Evolutionary conservation across 1,140 invertebrate genomes (phyloP).

Genomic region (Drosophila parvula): DNA sequence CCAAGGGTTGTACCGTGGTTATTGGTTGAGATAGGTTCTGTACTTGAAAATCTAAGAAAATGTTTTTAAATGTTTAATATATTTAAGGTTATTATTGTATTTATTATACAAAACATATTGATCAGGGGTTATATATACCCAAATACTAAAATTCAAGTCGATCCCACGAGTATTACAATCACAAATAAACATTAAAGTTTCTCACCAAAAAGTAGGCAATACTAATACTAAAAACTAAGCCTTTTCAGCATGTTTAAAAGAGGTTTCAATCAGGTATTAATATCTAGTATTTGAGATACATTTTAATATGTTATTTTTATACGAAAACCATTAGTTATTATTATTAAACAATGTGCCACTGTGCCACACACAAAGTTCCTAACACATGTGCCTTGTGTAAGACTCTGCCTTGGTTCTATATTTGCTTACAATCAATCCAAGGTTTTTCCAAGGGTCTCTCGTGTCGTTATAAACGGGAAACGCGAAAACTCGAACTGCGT

Average conservation of each 20-base stretch:
- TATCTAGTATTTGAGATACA: rapidly evolving
- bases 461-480: constrained; percentile 21
- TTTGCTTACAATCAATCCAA: constrained; percentile 66
- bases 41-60: too few species aligned
- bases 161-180: background rate
- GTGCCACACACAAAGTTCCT: constrained; percentile 8
- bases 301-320: background rate
- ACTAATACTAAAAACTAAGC: background rate
- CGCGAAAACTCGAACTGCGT: constrained; percentile 29
- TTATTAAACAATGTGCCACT: constrained; percentile 7
- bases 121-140: background rate
- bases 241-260: background rate
- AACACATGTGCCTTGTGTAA: constrained; percentile 45
- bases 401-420: constrained; percentile 60
- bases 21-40: background rate
- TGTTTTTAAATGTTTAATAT: background rate
- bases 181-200: background rate
- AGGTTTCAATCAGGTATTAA: background rate
- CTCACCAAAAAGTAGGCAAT: constrained; percentile 6
- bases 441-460: constrained; percentile 44
- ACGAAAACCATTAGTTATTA: background rate
- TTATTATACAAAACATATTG: background rate
- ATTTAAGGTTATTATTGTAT: background rate
- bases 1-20: constrained; percentile 37
- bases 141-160: background rate